Base-by-base conservation (phyloP, 2,113 vertebrate genomes). In the Vidua chalybeata region DNA sequence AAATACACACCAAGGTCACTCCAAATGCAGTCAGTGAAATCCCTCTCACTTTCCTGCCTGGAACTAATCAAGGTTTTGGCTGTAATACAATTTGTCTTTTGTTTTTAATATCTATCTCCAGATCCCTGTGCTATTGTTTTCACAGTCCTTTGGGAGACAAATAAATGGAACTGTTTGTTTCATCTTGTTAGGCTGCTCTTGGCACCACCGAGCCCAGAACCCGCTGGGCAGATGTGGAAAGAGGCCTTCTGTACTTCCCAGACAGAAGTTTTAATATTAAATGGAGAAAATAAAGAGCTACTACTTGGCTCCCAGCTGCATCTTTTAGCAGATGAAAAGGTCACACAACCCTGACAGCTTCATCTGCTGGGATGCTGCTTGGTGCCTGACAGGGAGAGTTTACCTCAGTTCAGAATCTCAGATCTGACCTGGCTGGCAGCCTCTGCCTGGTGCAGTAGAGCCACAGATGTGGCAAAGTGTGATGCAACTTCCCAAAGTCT, bases 101-200 rank as follows among this genome's bases (percentile, higher is more conserved):
- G 64, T 84, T 77, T 94, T 90, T 84, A 89, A 43, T 87, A 73
- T 87, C 88, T 88, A 28, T 91, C 39, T 96, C 77, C 63, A 83
- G 72, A 84, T 26, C 92, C 83, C 19, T 81, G 33, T 39, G 63
- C 73, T 63, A 37, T 93, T 93, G 86, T 95, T 90, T 87, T 43
- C 77, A 16, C 28, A 21, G 56, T 88, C 95, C 74, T 80, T 69
- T 54, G 62, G 78, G 95, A 93, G 91, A 84, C 35, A 81, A 71
- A 77, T 63, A 94, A 95, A 92, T 94, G 61, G 93, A 96, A 88
- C 82, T 93, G 30, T 84, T 93, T 78, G 92, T 59, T 59, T 94
- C 93, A 87, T 67, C 68, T 54, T 23, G n/a, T 87, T 86, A 93
- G 87, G 28, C 87, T 74, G 58, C 62, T 89, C 62, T 82, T 96